These are phyloP conservation scores for Amphiprion ocellaris DNA, from an alignment of 2,113 vertebrate species.

Conservation along the genomic window DNA sequence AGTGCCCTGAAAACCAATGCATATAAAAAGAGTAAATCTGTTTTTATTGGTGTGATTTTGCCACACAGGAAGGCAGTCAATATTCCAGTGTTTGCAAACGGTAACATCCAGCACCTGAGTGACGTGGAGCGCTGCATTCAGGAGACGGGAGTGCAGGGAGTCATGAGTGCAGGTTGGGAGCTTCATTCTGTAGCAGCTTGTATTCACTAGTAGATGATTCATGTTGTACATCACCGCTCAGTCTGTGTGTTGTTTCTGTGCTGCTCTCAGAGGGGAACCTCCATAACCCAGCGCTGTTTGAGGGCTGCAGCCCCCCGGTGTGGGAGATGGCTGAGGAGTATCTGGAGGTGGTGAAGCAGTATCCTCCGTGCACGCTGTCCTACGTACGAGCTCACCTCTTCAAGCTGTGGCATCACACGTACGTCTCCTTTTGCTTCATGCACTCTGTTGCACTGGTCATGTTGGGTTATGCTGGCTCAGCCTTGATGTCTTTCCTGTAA, in stretches of 20 bases:
- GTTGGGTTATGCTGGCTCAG: no score
- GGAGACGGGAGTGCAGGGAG: slow-evolving; percentile 94
- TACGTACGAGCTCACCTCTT: slow-evolving; percentile 96
- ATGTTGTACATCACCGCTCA: no score
- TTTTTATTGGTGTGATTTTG: not conserved
- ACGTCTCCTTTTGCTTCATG: slow-evolving; percentile 72
- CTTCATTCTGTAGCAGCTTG: not conserved
- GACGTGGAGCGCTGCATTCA: slow-evolving; percentile 94
- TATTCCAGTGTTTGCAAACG: slow-evolving; percentile 98
- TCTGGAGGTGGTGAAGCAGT: slow-evolving; percentile 89
- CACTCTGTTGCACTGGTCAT: not conserved
- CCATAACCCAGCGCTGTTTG: slow-evolving; percentile 96
- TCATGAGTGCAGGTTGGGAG: slow-evolving; percentile 94
- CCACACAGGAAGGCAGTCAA: slow-evolving; percentile 88
- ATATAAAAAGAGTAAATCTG: not conserved
- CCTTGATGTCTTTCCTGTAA: no score
- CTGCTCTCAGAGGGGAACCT: slow-evolving; percentile 92
- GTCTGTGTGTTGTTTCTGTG: not conserved
- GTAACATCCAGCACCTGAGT: slow-evolving; percentile 94
- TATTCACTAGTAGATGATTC: no score
- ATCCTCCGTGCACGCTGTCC: slow-evolving; percentile 93
- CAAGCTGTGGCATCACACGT: slow-evolving; percentile 99
- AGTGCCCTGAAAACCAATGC: no score
- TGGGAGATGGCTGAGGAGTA: slow-evolving; percentile 99
- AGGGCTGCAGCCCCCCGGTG: slow-evolving; percentile 91